Percentiles rank a stretch among this genome's conserved stretches.
These are phyloP conservation scores for Typhlichthys subterraneus DNA, from an alignment of 2,797 vertebrate genomes.

Conservation along the genomic window DNA sequence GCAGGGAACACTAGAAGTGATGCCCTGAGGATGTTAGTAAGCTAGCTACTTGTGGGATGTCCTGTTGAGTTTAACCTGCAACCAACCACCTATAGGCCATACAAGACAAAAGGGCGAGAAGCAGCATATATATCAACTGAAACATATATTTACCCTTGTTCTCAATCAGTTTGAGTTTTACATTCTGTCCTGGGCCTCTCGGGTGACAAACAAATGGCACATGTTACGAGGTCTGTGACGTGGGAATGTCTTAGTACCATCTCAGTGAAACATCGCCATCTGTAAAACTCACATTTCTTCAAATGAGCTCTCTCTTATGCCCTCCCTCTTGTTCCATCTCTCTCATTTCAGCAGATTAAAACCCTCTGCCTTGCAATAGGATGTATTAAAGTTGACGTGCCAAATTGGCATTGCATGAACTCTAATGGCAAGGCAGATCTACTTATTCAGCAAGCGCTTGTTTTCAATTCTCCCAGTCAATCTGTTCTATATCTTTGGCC, in stretches of 20 bases:
- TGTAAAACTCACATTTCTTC: constrained; percentile 42
- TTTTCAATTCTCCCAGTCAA: constrained; percentile 61
- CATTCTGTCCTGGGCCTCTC: constrained; percentile 16
- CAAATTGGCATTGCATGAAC: constrained; percentile 53
- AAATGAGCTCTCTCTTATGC: constrained; percentile 7
- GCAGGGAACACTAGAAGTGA: constrained; percentile 56
- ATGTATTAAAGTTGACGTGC: constrained; percentile 38
- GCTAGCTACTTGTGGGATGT: too few relatives aligned
- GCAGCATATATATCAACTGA: too few relatives aligned
- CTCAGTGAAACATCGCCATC: constrained; percentile 48
- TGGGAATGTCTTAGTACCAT: constrained; percentile 36
- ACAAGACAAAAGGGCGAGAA: too few relatives aligned
- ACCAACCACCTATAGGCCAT: not conserved
- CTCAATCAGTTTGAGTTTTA: constrained; percentile 28
- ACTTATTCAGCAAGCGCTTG: constrained; percentile 60
- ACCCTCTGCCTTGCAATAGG: constrained; percentile 34
- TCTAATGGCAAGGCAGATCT: constrained; percentile 62
- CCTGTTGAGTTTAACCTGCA: not conserved
- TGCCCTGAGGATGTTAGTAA: constrained; percentile 49
- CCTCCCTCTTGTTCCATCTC: constrained; percentile 5
- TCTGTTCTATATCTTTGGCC: constrained; percentile 61
- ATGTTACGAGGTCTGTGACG: constrained; percentile 38
- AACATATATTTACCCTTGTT: too few relatives aligned
- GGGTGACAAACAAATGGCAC: constrained; percentile 40
- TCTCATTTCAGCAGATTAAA: constrained; percentile 3